Evolutionary conservation across 2,113 vertebrate species (phyloP).

Genomic region (Xenopus laevis): DNA sequence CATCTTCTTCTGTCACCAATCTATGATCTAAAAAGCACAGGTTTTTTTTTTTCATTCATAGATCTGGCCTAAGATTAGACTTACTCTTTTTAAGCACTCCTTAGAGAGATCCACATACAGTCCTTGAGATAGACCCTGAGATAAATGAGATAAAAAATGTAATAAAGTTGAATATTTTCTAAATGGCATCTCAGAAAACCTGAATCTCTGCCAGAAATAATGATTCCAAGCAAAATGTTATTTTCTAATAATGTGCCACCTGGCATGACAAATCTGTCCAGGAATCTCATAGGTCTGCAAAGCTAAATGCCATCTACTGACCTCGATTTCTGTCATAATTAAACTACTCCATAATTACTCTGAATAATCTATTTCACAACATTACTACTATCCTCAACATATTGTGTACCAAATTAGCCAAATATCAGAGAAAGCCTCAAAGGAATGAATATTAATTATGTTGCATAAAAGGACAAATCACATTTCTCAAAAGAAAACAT

Average conservation of each 20-base stretch:
- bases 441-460: slow-evolving; percentile 32
- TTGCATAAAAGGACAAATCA: slow-evolving; percentile 4
- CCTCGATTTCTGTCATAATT: slow-evolving; percentile 38
- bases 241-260: slow-evolving; percentile 31
- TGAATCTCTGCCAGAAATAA: neutral
- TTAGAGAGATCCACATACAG: too few relatives aligned
- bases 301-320: slow-evolving; percentile 40
- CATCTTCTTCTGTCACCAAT: too few relatives aligned
- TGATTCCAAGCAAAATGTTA: slow-evolving; percentile 31
- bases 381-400: slow-evolving; percentile 19
- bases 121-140: too few relatives aligned
- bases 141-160: neutral
- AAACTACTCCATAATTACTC: slow-evolving; percentile 37
- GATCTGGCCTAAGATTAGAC: too few relatives aligned
- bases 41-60: too few relatives aligned
- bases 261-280: slow-evolving; percentile 28
- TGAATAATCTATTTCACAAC: slow-evolving; percentile 38
- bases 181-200: neutral
- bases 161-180: neutral
- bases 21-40: too few relatives aligned
- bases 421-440: slow-evolving; percentile 32
- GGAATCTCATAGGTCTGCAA: slow-evolving; percentile 37
- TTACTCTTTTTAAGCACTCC: too few relatives aligned
- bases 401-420: slow-evolving; percentile 31
- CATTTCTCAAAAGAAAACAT: too few relatives aligned